These are phyloP conservation scores for Watsonalla binaria DNA, from an alignment of 2,888 invertebrate species.

Conservation along the genomic window DNA sequence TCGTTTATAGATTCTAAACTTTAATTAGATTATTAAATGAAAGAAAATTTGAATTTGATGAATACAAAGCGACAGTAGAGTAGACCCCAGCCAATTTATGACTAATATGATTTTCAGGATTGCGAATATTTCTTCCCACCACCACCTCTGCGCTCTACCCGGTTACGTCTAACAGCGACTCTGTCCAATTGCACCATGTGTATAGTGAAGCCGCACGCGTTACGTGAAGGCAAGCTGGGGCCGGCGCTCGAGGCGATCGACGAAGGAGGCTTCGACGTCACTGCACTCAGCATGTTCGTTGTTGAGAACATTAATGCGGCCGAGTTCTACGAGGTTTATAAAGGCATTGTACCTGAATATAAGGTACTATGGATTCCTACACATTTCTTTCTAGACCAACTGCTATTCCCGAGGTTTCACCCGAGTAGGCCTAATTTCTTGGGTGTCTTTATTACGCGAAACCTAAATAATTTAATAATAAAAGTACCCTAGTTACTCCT, in stretches of 20 bases:
- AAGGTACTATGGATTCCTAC: slow-evolving; percentile 64
- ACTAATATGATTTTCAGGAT: slow-evolving; percentile 52
- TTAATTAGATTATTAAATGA: no score
- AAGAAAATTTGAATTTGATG: no score
- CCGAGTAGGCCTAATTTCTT: no score
- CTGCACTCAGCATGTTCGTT: slow-evolving; percentile 88
- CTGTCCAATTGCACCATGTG: slow-evolving; percentile 86
- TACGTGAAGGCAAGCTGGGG: slow-evolving; percentile 86
- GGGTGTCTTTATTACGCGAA: no score
- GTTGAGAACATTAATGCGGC: slow-evolving; percentile 90
- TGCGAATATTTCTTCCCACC: slow-evolving; percentile 81
- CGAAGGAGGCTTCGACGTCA: slow-evolving; percentile 87
- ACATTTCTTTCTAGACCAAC: neutral
- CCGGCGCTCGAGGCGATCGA: slow-evolving; percentile 83
- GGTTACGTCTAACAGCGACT: slow-evolving; percentile 74
- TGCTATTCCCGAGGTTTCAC: no score
- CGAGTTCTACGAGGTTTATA: slow-evolving; percentile 95
- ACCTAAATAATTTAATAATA: no score
- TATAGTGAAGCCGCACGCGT: slow-evolving; percentile 93
- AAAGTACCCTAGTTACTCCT: no score
- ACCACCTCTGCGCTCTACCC: slow-evolving; percentile 44
- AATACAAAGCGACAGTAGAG: no score
- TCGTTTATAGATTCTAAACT: no score
- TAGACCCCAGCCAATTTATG: no score
- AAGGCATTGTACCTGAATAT: slow-evolving; percentile 90